Evolutionary conservation across 1,140 invertebrate species (phyloP), one percentile per base, ranked within the genome.

Genomic region (Melitaea cinxia): DNA sequence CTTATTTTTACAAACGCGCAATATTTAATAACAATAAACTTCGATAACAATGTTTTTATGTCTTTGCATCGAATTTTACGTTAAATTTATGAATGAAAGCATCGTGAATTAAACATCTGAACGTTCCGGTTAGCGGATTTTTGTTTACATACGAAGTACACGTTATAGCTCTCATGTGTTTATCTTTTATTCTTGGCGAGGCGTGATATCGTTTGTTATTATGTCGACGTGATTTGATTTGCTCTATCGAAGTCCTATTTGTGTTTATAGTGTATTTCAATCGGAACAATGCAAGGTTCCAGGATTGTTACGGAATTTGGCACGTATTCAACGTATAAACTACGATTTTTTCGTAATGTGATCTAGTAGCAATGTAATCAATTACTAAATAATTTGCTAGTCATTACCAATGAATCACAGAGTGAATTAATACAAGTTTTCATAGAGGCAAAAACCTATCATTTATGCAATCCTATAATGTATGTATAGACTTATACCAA

Each of bases 171-270:
- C 28, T 37, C 28, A 0, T n/a, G 10, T 59, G 45, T 59, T 59
- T 59, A 59, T 50, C 57, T 23, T 17, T n/a, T 17, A 35, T 49
- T 50, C 45, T 59, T 59, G 57, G 57, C 57, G 5, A 19, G 26
- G 33, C 30, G 45, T 17, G 58, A 52, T 33, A 50, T 59, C 26
- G 42, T 35, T 17, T 47, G 45, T 58, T 21, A 33, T 47, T 30
- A 17, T 50, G 45, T 59, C 30, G 28, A 23, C 19, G 12, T 50
- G 57, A 59, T 23, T 30, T 59, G 57, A 59, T 50, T 59, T 15
- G 26, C 24, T 47, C 39, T 45, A 24, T 56, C 26, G 14, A n/a
- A 24, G 21, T 17, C 28, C 14, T 59, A 39, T 42, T 56, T 50
- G 23, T 24, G 26, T 50, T 35, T 49, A 24, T 24, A 0, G 30